Base-by-base conservation (phyloP, 1,140 invertebrate species). In the Lineus longissimus region DNA sequence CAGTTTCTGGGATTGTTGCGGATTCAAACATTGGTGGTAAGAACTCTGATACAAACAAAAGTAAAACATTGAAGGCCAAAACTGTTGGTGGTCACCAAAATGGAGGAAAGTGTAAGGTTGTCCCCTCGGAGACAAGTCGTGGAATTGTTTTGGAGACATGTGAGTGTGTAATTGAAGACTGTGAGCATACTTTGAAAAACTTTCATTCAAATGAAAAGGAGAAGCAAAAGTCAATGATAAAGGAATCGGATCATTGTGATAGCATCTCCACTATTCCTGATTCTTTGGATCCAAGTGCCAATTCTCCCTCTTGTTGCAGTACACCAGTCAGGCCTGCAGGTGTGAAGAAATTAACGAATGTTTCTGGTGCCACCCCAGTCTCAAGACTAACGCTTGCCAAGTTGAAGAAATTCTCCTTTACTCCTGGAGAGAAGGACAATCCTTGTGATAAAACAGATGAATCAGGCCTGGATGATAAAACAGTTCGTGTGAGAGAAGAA, bases 361-460 rank as follows among this genome's bases (percentile, higher is more conserved):
- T 4, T 51, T n/a, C 6, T 7, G 15, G 33, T 36, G 33, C 6
- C 4, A 36, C 33, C 33, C 33, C 47, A 6, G 47, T 51, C n/a
- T 51, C 47, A 27, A 51, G n/a, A 51, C 4, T n/a, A 23, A 51
- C 47, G 6, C 47, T 51, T 9, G n/a, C 4, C n/a, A 51, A 51
- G n/a, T 27, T 51, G 47, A 51, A 27, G n/a, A 51, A 51, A 51
- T 51, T 51, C 25, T 51, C 47, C 19, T 51, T 51, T n/a, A 36
- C 33, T 7, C 33, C 33, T 36, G 47, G 6, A 19, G 47, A 51
- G 25, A 51, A 51, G 9, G n/a, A 6, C 4, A n/a, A 51, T 23
- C 4, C 47, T 19, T 4, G 19, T n/a, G 6, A 4, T 23, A 51
- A 43, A 43, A 43, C 40, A 43, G 11, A 43, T 13, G 19, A 43